A percentile compares a stretch with the other conserved stretches of the same genome.
phyloP scores from a whole-genome alignment of 1,140 invertebrate genomes.

The Camponotus vicinus region DNA sequence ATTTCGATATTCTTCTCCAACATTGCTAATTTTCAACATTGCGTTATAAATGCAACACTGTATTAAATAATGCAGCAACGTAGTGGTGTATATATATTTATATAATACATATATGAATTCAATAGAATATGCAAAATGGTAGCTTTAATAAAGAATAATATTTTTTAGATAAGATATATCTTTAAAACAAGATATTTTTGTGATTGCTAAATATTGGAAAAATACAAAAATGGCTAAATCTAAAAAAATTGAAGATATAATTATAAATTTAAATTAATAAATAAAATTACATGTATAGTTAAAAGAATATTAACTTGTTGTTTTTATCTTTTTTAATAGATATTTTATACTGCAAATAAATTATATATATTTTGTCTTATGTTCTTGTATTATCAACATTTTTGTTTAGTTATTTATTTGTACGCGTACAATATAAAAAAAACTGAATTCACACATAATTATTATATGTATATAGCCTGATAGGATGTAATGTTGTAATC shows the following conservation, averaged over 20 bases:
- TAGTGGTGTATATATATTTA: neutral
- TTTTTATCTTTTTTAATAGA: neutral
- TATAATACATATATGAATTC: neutral
- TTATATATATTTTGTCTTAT: neutral
- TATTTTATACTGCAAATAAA: neutral
- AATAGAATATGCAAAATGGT: neutral
- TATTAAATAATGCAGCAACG: neutral
- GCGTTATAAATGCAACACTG: too few species aligned
- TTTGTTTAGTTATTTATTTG: neutral
- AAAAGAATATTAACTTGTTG: too few species aligned
- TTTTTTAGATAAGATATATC: neutral
- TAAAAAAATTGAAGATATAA: neutral
- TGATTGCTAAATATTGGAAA: neutral
- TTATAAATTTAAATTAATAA: neutral
- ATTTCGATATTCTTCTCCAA: neutral
- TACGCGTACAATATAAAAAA: too few species aligned
- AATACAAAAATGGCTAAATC: neutral
- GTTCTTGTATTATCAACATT: neutral
- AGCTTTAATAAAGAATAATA: neutral
- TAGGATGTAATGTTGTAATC: constrained; percentile 1
- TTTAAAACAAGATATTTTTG: neutral
- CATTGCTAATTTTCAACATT: too few species aligned
- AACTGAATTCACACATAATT: neutral
- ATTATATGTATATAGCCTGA: too few species aligned
- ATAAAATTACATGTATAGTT: too few species aligned